phyloP scores from a whole-genome alignment of 2,888 invertebrate species.

The Chloroclysta siterata region DNA sequence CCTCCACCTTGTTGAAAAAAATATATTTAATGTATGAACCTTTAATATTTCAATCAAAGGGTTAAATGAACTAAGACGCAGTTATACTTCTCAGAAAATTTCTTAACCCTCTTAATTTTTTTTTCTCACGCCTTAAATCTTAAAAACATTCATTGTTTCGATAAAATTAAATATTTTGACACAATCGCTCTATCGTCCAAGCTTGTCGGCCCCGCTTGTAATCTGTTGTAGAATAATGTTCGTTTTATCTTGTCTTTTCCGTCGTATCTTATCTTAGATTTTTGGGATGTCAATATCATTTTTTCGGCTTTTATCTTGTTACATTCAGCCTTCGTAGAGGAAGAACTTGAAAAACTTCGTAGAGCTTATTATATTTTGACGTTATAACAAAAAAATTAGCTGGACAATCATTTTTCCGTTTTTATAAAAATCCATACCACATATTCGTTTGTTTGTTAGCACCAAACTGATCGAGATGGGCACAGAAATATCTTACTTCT shows the following conservation, averaged over 20 bases:
- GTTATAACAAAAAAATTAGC: not conserved
- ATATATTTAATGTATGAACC: too few species aligned
- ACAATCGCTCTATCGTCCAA: conserved; percentile 41
- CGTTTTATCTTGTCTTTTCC: conserved; percentile 50
- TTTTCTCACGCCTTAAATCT: conserved; percentile 27
- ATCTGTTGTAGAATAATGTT: conserved; percentile 54
- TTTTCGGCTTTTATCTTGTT: conserved; percentile 11
- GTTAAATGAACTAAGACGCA: too few species aligned
- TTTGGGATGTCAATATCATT: conserved; percentile 49
- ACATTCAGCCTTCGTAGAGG: not conserved
- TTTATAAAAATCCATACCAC: too few species aligned
- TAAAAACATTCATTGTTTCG: conserved; percentile 55
- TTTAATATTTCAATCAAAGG: too few species aligned
- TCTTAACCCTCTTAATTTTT: not conserved
- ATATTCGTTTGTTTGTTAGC: too few species aligned
- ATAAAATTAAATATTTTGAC: conserved; percentile 65
- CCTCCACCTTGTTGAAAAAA: too few species aligned
- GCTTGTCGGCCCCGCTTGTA: conserved; percentile 49
- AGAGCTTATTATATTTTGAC: not conserved
- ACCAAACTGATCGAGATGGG: too few species aligned
- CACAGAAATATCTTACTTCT: too few species aligned
- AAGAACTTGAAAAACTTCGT: not conserved
- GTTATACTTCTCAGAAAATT: too few species aligned
- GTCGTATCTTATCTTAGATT: conserved; percentile 67
- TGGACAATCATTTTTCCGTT: too few species aligned